These are phyloP conservation scores for Mythimna pallens DNA, from an alignment of 2,888 invertebrate genomes.

Conservation along the genomic window DNA sequence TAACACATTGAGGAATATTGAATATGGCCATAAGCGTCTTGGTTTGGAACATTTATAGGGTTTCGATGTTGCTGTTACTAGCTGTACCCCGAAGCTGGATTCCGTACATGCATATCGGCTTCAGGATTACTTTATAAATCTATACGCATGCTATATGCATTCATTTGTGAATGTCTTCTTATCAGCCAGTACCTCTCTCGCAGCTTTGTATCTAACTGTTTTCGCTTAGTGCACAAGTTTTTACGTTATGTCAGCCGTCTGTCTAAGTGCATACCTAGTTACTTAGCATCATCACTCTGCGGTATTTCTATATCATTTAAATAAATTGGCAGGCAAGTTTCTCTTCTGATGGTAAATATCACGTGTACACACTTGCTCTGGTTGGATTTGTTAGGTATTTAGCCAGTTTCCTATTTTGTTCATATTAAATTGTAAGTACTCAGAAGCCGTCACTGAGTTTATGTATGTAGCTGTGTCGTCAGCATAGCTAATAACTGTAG, in stretches of 20 bases:
- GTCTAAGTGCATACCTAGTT: no score
- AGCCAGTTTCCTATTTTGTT: not conserved
- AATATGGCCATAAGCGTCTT: not conserved
- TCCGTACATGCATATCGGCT: no score
- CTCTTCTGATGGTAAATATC: not conserved
- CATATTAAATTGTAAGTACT: not conserved
- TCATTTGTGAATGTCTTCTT: not conserved
- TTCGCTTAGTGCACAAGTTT: not conserved
- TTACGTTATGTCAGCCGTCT: no score
- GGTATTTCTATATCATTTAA: no score
- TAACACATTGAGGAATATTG: not conserved
- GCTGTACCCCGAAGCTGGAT: conserved; percentile 1
- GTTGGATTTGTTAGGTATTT: not conserved
- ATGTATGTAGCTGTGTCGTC: not conserved
- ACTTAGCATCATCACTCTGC: no score
- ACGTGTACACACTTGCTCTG: not conserved
- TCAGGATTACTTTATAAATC: not conserved
- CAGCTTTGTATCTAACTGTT: not conserved
- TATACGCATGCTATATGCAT: not conserved
- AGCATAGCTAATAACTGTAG: no score
- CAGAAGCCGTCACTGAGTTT: not conserved
- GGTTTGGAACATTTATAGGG: not conserved
- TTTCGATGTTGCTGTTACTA: not conserved
- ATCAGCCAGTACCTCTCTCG: not conserved
- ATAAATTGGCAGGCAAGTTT: not conserved